Percentiles rank a stretch among this genome's conserved stretches.
Evolutionary conservation across 1,140 invertebrate species (phyloP).

Genomic region (Octopus bimaculoides): DNA sequence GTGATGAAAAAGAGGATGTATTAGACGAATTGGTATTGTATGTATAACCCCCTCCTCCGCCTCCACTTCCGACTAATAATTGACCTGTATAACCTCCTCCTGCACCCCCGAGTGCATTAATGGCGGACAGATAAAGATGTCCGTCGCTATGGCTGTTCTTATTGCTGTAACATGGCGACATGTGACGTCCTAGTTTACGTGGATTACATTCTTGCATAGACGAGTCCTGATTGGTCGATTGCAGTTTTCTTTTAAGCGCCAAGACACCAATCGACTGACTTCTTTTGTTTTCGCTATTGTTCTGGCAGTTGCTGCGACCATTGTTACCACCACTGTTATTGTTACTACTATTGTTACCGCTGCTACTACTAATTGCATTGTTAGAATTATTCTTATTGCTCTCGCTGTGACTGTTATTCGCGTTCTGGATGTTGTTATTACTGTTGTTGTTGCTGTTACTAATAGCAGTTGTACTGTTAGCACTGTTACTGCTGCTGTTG

Average conservation of each 20-base stretch:
- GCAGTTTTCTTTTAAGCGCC: conserved; percentile 1
- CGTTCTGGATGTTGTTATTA: neutral
- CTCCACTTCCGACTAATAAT: neutral
- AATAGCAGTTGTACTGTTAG: neutral
- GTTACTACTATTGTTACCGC: neutral
- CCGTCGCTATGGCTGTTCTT: neutral
- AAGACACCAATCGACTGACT: neutral
- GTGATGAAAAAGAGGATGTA: no score
- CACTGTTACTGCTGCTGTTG: neutral
- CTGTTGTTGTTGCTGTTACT: neutral
- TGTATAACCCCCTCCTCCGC: neutral
- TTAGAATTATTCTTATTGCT: neutral
- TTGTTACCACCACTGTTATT: neutral
- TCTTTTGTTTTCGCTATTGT: neutral
- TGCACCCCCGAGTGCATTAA: neutral
- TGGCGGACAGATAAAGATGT: neutral
- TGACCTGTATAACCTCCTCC: neutral
- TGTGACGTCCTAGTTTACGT: neutral
- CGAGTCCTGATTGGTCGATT: neutral
- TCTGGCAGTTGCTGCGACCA: neutral
- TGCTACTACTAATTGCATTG: neutral
- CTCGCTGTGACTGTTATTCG: neutral
- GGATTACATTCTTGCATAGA: neutral
- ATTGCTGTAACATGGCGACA: neutral
- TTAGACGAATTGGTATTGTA: neutral